Conservation (phyloP, 2,888 invertebrate species). For the Epistrophe eligans region DNA sequence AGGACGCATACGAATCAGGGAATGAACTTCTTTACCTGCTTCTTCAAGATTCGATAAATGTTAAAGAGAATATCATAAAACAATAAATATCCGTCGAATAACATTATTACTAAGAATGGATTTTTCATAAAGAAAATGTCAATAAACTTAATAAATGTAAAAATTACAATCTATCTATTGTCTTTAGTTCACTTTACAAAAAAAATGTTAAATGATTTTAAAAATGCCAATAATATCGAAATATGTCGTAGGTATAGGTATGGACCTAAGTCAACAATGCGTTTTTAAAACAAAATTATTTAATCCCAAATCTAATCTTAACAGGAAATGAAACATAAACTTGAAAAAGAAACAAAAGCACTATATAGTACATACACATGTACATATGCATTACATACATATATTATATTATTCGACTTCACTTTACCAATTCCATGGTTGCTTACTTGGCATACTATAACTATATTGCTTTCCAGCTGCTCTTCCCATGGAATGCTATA, state of each 20-base stretch:
- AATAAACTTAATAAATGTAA: neutral
- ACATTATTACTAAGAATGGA: neutral
- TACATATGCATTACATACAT: too few relatives aligned
- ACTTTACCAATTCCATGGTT: conserved; percentile 13
- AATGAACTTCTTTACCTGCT: too few relatives aligned
- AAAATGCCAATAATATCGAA: neutral
- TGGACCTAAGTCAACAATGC: neutral
- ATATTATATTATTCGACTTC: neutral
- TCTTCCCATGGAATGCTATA: neutral
- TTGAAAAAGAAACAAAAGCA: conserved; percentile 8
- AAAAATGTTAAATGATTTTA: neutral
- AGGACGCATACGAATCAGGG: too few relatives aligned
- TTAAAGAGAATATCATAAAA: too few relatives aligned
- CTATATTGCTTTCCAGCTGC: neutral
- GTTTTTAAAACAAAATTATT: neutral
- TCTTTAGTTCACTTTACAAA: neutral
- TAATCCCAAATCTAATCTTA: conserved; percentile 5
- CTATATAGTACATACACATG: too few relatives aligned
- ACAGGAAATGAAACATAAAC: conserved; percentile 24
- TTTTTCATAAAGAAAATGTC: neutral
- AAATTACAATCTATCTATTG: neutral
- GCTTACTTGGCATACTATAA: conserved; percentile 7
- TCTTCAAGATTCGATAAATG: too few relatives aligned
- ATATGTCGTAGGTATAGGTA: neutral
- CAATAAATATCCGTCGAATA: too few relatives aligned